Conservation (phyloP, 2,113 vertebrate species). For the Amazona vittata region DNA sequence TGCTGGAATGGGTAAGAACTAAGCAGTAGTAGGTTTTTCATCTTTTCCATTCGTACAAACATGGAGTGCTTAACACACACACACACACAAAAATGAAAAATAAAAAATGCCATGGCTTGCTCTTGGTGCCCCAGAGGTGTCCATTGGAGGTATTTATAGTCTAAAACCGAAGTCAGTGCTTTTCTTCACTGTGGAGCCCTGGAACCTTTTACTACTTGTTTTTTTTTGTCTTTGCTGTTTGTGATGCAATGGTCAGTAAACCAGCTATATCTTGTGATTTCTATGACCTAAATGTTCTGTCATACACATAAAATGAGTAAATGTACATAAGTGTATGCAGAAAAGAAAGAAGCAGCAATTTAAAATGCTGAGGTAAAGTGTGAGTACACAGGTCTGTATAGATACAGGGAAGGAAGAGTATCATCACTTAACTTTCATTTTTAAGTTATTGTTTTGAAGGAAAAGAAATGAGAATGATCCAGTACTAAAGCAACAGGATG, state of each 20-base stretch:
- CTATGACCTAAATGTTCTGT: background rate
- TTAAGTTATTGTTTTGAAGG: background rate
- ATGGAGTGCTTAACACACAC: background rate
- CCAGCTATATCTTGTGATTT: background rate
- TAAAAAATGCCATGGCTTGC: background rate
- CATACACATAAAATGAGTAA: background rate
- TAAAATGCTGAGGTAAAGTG: background rate
- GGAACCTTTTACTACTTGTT: background rate
- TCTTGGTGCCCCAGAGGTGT: background rate
- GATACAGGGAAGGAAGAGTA: background rate
- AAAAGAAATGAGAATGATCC: background rate
- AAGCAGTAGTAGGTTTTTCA: background rate
- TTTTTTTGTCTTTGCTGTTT: background rate
- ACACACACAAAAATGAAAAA: background rate
- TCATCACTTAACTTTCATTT: background rate
- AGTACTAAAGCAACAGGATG: background rate
- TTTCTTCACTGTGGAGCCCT: background rate
- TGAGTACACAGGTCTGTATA: background rate
- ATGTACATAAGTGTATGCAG: background rate
- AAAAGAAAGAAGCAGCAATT: background rate
- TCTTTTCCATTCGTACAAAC: background rate
- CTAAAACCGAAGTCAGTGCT: background rate
- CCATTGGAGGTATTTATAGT: background rate
- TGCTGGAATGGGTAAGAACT: background rate
- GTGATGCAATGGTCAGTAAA: background rate